Percentiles rank a stretch among this genome's conserved stretches.
phyloP scores from a whole-genome alignment of 2,888 invertebrate genomes.

The Poecilobothrus nobilitatus region DNA sequence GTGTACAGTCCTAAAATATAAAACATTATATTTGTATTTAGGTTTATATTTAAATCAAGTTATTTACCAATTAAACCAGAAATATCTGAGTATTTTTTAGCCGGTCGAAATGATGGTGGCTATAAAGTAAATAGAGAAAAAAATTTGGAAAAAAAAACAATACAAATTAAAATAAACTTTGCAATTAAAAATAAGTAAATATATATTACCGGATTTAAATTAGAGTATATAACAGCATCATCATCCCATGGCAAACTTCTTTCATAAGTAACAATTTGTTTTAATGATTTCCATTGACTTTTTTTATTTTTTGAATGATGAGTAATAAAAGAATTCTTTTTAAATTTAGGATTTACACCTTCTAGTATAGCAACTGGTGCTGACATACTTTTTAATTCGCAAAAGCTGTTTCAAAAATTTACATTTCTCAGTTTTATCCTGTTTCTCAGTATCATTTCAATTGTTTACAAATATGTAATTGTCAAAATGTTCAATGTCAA shows the following conservation, averaged over 20 bases:
- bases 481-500: too few relatives aligned
- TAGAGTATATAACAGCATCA: constrained; percentile 58
- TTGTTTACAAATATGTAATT: too few relatives aligned
- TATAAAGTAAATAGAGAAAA: constrained; percentile 58
- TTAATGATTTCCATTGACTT: constrained; percentile 77
- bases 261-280: constrained; percentile 79
- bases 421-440: too few relatives aligned
- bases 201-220: not conserved
- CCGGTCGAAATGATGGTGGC: constrained; percentile 82
- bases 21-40: not conserved
- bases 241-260: constrained; percentile 68
- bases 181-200: too few relatives aligned
- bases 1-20: constrained; percentile 54
- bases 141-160: constrained; percentile 33
- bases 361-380: too few relatives aligned
- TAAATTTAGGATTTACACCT: not conserved
- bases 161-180: not conserved
- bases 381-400: too few relatives aligned
- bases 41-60: not conserved
- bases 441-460: too few relatives aligned
- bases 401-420: too few relatives aligned
- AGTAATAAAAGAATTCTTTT: not conserved
- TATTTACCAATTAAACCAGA: constrained; percentile 66
- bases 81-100: constrained; percentile 89
- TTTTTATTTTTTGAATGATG: constrained; percentile 49